Evolutionary conservation across 2,113 vertebrate genomes (phyloP).

Genomic region (Eurypyga helias): DNA sequence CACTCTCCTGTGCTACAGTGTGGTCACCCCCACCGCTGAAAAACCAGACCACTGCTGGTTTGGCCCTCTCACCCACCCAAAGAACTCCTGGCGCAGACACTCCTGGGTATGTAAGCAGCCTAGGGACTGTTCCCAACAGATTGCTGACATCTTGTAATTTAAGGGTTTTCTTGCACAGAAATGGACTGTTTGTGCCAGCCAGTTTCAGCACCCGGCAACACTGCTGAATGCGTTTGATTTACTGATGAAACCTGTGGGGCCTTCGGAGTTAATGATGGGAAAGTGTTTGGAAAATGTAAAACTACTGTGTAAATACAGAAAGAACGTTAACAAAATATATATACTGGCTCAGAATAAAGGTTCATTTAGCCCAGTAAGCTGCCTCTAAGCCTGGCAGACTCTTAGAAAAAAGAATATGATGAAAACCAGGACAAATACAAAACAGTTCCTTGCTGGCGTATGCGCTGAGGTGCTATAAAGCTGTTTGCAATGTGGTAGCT

Average conservation of each 20-base stretch:
- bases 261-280: not conserved
- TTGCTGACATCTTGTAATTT: not conserved
- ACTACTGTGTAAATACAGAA: not conserved
- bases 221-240: not conserved
- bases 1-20: fast-evolving
- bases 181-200: not conserved
- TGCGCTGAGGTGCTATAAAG: not conserved
- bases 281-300: not conserved
- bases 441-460: not conserved
- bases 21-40: not conserved
- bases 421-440: not conserved
- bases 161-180: not conserved
- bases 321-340: not conserved
- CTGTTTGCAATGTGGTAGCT: not conserved
- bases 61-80: not conserved
- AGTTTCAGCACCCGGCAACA: not conserved
- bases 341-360: not conserved
- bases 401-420: not conserved
- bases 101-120: not conserved
- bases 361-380: not conserved
- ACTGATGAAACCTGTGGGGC: not conserved
- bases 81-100: not conserved
- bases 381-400: not conserved
- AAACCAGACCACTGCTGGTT: not conserved
- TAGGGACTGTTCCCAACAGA: not conserved